Evolutionary conservation across 2,113 vertebrate species (phyloP), one percentile per base, ranked within the genome.

Genomic region (Lophura nycthemera): DNA sequence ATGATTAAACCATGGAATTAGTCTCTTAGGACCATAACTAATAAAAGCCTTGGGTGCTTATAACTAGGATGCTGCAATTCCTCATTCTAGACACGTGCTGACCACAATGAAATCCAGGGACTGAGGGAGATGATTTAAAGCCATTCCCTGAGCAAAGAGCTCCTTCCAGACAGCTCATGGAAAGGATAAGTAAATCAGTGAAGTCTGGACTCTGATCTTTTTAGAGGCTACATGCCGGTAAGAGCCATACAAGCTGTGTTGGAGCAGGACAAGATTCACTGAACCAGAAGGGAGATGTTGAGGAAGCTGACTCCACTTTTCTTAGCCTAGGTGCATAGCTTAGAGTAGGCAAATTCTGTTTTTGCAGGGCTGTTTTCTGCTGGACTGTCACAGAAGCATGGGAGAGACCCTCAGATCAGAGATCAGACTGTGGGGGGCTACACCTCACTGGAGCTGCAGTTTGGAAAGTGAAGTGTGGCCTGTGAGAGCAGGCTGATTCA

Each of bases 1-100:
- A 97, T 95, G 52, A 30, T 97, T 97, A 96, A 96, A 73, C 90
- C 48, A 18, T 32, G 84, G 87, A 91, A 93, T 80, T 74, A 96
- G 67, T 42, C 88, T 90, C 83, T 88, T 73, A 86, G 79, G 52
- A 78, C 45, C 59, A 52, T 2, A 92, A 66, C 69, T 95, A 94
- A 94, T 90, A 96, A 95, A 93, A 91, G 34, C 34, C 69, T 40
- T 24, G 14, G 34, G 60, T 88, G 57, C 70, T 93, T 75, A 29
- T 64, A 78, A 72, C 72, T 40, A 34, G 15, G 73, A 93, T 92
- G 65, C 95, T 78, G 92, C 73, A 93, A 93, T 95, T 90, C 90
- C 86, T 96, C 92, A 83, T 81, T 93, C 77, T 34, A 72, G 92
- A 90, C 80, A 84, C 22, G 52, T 92, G 93, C 96, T 96, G 93